Conservation (phyloP, 2,113 vertebrate genomes). For the Toxotes jaculatrix region DNA sequence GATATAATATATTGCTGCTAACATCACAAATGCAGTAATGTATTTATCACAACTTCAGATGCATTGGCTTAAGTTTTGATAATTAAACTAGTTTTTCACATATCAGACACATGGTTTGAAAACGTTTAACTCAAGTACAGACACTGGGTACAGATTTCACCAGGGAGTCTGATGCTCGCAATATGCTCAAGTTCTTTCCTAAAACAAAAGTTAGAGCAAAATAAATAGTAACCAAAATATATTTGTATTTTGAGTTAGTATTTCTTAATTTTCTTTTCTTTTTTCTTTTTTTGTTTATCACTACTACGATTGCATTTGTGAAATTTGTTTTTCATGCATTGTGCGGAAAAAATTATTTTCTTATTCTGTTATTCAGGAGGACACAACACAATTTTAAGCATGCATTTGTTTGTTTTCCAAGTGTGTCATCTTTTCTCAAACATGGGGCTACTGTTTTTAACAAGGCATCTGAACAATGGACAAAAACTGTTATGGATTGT, state of each 20-base stretch:
- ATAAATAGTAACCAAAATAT: background rate
- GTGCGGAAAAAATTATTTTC: background rate
- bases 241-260: too few species aligned
- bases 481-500: background rate
- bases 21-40: background rate
- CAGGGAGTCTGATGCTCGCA: background rate
- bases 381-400: background rate
- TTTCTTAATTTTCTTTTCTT: background rate
- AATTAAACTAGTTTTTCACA: background rate
- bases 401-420: background rate
- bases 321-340: background rate
- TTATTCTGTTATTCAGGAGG: background rate
- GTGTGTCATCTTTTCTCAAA: background rate
- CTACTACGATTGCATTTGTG: background rate
- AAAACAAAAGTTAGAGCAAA: too few species aligned
- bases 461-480: constrained; percentile 26
- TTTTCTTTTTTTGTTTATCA: background rate
- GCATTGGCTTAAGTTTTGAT: background rate
- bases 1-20: constrained; percentile 5
- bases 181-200: background rate
- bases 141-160: background rate
- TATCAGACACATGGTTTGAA: background rate
- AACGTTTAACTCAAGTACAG: background rate
- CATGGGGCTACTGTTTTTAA: background rate
- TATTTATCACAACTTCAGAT: background rate